Evolutionary conservation across 2,113 vertebrate species (phyloP), one percentile per base, ranked within the genome.

Genomic region (Holacanthus passer): DNA sequence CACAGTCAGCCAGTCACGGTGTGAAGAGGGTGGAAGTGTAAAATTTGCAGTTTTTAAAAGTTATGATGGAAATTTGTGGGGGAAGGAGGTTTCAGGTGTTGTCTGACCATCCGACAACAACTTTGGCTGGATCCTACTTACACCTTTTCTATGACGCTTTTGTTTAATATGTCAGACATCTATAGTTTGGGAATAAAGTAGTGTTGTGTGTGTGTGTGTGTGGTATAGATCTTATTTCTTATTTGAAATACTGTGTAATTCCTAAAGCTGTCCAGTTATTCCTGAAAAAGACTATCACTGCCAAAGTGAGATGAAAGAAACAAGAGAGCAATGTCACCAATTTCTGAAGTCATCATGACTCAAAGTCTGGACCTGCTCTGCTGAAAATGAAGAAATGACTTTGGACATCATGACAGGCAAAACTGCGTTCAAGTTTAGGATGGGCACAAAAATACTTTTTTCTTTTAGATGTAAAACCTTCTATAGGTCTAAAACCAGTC

Each of bases 331-430:
- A 43, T 66, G n/a, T 69, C 29, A n/a, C 53, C 41, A 17, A 1
- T 55, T 66, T 76, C 43, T 56, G 31, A 74, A 63, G 67, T 60
- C 76, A 62, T 73, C 52, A 73, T 64, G 58, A 50, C 48, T 69
- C 53, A 58, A 70, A 70, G 41, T 66, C 63, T 82, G 56, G 41
- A 55, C 45, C 48, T 63, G 59, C 27, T 37, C 32, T 11, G 27
- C 31, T 52, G 43, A 66, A 17, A 75, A 29, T 52, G 63, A 73
- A 62, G 39, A 79, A 62, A 71, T 45, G 4, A 75, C 32, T 24
- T 55, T 41, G 43, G 32, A 32, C 60, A 50, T n/a, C 43, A 9
- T 64, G 11, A 19, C 24, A 53, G 58, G 66, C 2, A n/a, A 31
- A 77, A 65, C 1, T 7, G 24, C 41, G 13, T 27, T 48, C 32